Evolutionary conservation across 2,113 vertebrate species (phyloP).

Genomic region (Glaucidium brasilianum): DNA sequence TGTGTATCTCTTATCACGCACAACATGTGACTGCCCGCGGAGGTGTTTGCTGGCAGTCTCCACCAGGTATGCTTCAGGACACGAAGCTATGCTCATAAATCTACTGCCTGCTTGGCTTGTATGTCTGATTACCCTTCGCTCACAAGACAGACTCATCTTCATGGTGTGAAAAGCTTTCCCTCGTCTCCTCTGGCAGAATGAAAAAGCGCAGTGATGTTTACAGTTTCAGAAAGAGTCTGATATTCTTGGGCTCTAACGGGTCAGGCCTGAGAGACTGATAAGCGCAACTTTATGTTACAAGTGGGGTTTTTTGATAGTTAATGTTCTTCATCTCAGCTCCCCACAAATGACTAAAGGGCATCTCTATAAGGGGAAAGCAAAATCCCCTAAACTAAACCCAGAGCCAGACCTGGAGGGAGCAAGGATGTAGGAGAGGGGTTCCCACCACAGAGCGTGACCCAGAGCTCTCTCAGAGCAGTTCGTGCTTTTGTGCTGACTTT

Average conservation of each 20-base stretch:
- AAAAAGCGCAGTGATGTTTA: neutral
- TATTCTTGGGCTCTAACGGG: neutral
- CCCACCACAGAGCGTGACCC: accelerated
- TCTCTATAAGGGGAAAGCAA: neutral
- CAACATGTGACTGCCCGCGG: neutral
- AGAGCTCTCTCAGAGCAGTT: neutral
- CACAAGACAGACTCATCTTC: neutral
- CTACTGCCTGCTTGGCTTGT: neutral
- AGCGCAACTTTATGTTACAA: neutral
- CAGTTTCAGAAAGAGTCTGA: neutral
- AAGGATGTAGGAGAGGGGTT: neutral
- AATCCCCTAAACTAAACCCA: neutral
- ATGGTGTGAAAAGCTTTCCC: neutral
- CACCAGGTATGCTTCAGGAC: neutral
- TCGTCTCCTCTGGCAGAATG: neutral
- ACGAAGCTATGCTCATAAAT: neutral
- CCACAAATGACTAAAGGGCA: neutral
- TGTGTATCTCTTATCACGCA: accelerated
- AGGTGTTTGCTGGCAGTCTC: neutral
- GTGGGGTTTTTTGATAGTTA: neutral
- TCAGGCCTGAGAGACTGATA: neutral
- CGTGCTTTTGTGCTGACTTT: neutral
- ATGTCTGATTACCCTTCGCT: neutral
- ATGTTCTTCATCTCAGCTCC: neutral
- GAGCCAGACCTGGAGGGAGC: neutral